Percentiles rank a stretch among this genome's conserved stretches.
These are phyloP conservation scores for Dryadula phaetusa DNA, from an alignment of 2,888 invertebrate species.

Conservation along the genomic window DNA sequence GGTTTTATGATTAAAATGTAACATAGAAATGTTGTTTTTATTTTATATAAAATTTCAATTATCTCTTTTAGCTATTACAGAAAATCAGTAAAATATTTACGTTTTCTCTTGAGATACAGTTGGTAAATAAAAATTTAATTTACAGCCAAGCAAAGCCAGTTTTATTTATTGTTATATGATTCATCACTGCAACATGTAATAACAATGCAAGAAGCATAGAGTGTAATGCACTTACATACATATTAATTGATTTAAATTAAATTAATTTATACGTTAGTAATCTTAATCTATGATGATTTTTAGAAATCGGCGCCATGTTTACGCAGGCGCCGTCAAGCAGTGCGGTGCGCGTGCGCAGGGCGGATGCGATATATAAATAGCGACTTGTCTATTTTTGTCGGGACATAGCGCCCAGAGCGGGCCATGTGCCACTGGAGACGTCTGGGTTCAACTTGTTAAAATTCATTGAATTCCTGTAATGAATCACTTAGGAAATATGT, in stretches of 20 bases:
- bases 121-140: too few relatives aligned
- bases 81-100: background rate
- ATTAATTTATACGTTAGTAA: background rate
- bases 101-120: too few relatives aligned
- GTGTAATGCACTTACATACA: background rate
- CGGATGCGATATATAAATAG: slow-evolving; percentile 82
- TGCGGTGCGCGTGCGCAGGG: slow-evolving; percentile 71
- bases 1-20: background rate
- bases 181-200: too few relatives aligned
- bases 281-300: slow-evolving; percentile 38
- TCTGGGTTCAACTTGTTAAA: slow-evolving; percentile 68
- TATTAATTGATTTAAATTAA: background rate
- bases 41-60: too few relatives aligned
- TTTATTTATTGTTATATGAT: too few relatives aligned
- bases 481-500: slow-evolving; percentile 53
- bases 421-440: slow-evolving; percentile 74
- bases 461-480: slow-evolving; percentile 73
- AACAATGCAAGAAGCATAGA: too few relatives aligned
- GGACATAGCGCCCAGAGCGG: slow-evolving; percentile 71
- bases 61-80: background rate
- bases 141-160: too few relatives aligned
- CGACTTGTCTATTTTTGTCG: slow-evolving; percentile 75
- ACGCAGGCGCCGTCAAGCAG: slow-evolving; percentile 60
- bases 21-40: background rate
- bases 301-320: slow-evolving; percentile 49